Conservation (phyloP, 2,113 vertebrate species). For the Gobiocypris rarus region DNA sequence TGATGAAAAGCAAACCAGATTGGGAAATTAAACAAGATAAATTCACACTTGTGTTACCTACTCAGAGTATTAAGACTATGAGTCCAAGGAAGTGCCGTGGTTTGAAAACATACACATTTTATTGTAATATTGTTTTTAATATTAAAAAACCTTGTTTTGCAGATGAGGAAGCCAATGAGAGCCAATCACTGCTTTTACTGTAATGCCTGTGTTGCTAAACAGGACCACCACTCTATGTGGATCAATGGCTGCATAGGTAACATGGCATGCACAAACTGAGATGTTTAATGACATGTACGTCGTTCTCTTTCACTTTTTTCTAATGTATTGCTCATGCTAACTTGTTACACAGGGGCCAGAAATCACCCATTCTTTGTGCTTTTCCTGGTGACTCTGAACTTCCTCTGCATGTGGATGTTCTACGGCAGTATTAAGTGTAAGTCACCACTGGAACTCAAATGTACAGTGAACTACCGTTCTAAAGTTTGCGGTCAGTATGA, state of each 20-base stretch:
- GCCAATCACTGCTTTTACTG: slow-evolving; percentile 86
- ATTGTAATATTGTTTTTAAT: not conserved
- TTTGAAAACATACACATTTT: not conserved
- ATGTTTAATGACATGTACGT: too few relatives aligned
- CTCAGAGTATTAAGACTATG: not conserved
- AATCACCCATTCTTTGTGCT: slow-evolving; percentile 89
- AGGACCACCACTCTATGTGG: slow-evolving; percentile 93
- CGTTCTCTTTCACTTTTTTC: not conserved
- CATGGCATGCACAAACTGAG: slow-evolving; percentile 13
- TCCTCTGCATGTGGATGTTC: slow-evolving; percentile 82
- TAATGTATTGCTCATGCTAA: not conserved
- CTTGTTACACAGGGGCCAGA: slow-evolving; percentile 79
- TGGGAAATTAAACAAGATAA: not conserved
- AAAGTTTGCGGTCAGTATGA: not conserved
- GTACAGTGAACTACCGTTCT: not conserved
- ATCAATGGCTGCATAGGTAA: slow-evolving; percentile 89
- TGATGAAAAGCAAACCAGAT: not conserved
- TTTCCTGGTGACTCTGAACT: slow-evolving; percentile 79
- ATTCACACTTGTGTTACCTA: not conserved
- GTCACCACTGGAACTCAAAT: slow-evolving; percentile 62
- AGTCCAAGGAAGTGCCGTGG: not conserved
- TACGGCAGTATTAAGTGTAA: slow-evolving; percentile 85
- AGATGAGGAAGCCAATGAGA: slow-evolving; percentile 90
- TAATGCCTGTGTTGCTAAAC: slow-evolving; percentile 87
- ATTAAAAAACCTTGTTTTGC: slow-evolving; percentile 17